Evolutionary conservation across 2,888 invertebrate species (phyloP).

Genomic region (Dromius quadrimaculatus): DNA sequence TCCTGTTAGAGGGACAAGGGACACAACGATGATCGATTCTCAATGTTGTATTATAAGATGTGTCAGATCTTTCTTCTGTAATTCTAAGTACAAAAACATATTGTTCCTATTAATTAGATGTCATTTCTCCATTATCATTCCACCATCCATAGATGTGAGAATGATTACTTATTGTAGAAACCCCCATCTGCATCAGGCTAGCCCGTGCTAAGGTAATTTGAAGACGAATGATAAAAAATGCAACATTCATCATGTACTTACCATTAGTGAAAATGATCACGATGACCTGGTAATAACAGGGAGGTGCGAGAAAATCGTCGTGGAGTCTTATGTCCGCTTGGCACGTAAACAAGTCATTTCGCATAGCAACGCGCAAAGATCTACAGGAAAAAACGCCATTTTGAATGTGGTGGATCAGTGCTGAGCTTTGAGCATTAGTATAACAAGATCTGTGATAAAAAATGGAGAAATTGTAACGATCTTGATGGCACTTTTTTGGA

Average conservation of each 20-base stretch:
- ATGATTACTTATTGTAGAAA: too few species aligned
- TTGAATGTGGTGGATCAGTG: too few species aligned
- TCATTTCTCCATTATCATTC: conserved; percentile 18
- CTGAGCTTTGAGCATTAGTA: too few species aligned
- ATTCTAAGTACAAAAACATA: not conserved
- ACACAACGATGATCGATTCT: too few species aligned
- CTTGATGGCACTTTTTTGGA: too few species aligned
- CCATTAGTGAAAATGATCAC: conserved; percentile 49
- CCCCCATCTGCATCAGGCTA: conserved; percentile 22
- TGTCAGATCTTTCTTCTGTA: too few species aligned
- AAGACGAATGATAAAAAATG: conserved; percentile 26
- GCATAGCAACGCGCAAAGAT: conserved; percentile 23
- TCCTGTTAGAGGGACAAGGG: too few species aligned
- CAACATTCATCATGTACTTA: conserved; percentile 46
- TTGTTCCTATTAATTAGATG: conserved; percentile 5
- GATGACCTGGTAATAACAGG: conserved; percentile 51
- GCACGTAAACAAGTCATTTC: conserved; percentile 49
- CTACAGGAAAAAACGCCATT: too few species aligned
- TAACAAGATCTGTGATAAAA: too few species aligned
- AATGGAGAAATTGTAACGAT: too few species aligned
- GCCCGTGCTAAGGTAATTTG: not conserved
- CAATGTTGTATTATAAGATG: too few species aligned
- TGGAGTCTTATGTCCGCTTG: conserved; percentile 44
- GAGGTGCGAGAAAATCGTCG: conserved; percentile 45
- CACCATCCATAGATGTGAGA: not conserved